Base-by-base conservation (phyloP, 2,888 invertebrate genomes). In the Acanthacorydalis orientalis region DNA sequence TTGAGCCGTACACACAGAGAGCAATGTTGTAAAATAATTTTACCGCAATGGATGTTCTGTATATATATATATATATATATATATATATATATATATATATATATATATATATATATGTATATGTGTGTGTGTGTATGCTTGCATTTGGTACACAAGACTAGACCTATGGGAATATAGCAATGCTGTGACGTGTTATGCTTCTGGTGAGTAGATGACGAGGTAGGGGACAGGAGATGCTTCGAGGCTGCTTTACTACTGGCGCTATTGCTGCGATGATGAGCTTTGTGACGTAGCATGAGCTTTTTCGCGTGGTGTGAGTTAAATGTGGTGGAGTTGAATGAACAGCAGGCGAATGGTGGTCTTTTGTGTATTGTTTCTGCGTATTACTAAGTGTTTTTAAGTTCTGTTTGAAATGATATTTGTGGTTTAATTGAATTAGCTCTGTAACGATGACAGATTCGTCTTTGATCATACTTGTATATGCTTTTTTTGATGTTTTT, bases 11-110 rank as follows among this genome's bases (percentile, higher is more conserved):
- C 37, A 23, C 23, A 23, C 23, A 23, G 23, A 23, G 12, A 38
- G 38, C 38, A 42, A 42, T 42, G 42, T 42, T 42, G 47, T 31
- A 47, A 47, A 47, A 47, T 47, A 42, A 47, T 47, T 47, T 47
- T 47, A 47, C 47, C 47, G 43, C 47, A 47, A 47, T 43, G 42
- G 35, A 46, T 39, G 37, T 33, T 9, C 23, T 32, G 31, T 46
- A 39, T 31, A 31, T 35, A 44, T 44, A 23, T 35, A n/a, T 43
- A 43, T 31, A n/a, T 31, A 31, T 8, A 9, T 43, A 16, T 31
- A 43, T 31, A 43, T 39, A 39, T 39, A 32, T 9, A 10, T 32
- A n/a, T 31, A 10, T 12, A 32, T 32, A 43, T 43, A 43, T 43
- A 16, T 43, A 43, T 43, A 31, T 23, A 43, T 43, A 11, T 12